Percentiles rank a stretch among this genome's conserved stretches.
phyloP scores from a whole-genome alignment of 2,797 vertebrate species.

The Melanotaenia pygmaea region DNA sequence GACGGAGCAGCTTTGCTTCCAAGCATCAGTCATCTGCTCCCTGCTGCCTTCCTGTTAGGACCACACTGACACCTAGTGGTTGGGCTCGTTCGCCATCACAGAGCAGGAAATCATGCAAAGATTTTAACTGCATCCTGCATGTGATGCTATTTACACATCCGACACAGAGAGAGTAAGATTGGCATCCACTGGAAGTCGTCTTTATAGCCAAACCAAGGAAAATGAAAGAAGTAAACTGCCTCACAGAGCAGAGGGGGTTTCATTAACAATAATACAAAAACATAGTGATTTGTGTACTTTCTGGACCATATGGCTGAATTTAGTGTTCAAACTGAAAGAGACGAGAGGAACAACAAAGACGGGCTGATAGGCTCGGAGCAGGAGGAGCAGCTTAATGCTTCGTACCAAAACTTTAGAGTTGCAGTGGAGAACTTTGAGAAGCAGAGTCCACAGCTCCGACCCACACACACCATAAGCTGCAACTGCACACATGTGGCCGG shows the following conservation, averaged over 20 bases:
- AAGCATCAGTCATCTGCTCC: conserved; percentile 29
- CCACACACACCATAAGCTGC: conserved; percentile 95
- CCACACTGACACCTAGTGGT: conserved; percentile 84
- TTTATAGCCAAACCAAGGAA: background rate
- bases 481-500: conserved; percentile 94
- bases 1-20: conserved; percentile 32
- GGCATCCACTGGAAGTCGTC: background rate
- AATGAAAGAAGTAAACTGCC: background rate
- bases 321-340: background rate
- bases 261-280: background rate
- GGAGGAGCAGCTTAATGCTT: background rate
- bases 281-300: conserved; percentile 1
- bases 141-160: background rate
- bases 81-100: background rate
- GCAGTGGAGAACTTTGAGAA: conserved; percentile 82
- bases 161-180: background rate
- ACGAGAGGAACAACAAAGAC: background rate
- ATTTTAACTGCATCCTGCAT: background rate
- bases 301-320: background rate
- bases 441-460: conserved; percentile 86
- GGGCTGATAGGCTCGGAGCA: too few relatives aligned
- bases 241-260: background rate
- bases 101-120: background rate
- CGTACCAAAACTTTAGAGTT: conserved; percentile 84
- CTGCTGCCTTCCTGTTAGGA: conserved; percentile 46